These are phyloP conservation scores for Acromyrmex heyeri DNA, from an alignment of 1,140 invertebrate species.

Conservation along the genomic window DNA sequence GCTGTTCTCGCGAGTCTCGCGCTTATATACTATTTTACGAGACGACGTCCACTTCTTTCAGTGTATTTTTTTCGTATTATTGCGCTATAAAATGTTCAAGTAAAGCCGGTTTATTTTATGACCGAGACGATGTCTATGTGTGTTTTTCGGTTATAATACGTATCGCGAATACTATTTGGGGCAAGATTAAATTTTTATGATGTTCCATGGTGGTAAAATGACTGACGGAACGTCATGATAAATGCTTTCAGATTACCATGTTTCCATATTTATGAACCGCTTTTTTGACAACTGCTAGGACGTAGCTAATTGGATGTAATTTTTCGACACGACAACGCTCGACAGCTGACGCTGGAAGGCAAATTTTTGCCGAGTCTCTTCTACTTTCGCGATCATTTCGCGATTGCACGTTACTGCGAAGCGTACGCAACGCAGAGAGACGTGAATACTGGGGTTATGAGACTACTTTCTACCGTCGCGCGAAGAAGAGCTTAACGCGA, in stretches of 20 bases:
- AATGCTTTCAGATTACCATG: constrained; percentile 18
- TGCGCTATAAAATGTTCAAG: neutral
- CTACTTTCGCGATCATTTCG: constrained; percentile 65
- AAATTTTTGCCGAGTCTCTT: constrained; percentile 24
- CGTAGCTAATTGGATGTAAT: constrained; percentile 33
- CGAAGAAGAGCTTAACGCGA: constrained; percentile 66
- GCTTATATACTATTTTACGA: neutral
- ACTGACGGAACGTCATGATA: constrained; percentile 22
- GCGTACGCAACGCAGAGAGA: neutral
- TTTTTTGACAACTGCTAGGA: constrained; percentile 8
- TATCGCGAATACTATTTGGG: constrained; percentile 26
- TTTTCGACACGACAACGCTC: constrained; percentile 1
- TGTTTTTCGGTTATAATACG: constrained; percentile 3
- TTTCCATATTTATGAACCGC: constrained; percentile 41
- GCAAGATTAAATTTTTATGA: constrained; percentile 22
- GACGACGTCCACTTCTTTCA: constrained; percentile 1
- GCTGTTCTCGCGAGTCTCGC: neutral
- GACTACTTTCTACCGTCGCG: constrained; percentile 79
- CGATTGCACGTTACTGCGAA: constrained; percentile 10
- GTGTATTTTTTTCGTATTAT: neutral
- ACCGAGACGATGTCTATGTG: neutral
- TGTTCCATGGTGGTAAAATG: neutral
- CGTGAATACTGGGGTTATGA: constrained; percentile 71
- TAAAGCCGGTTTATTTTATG: constrained; percentile 12
- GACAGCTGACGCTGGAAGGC: neutral